Base-by-base conservation (phyloP, 2,113 vertebrate genomes). In the Apeltes quadracus region DNA sequence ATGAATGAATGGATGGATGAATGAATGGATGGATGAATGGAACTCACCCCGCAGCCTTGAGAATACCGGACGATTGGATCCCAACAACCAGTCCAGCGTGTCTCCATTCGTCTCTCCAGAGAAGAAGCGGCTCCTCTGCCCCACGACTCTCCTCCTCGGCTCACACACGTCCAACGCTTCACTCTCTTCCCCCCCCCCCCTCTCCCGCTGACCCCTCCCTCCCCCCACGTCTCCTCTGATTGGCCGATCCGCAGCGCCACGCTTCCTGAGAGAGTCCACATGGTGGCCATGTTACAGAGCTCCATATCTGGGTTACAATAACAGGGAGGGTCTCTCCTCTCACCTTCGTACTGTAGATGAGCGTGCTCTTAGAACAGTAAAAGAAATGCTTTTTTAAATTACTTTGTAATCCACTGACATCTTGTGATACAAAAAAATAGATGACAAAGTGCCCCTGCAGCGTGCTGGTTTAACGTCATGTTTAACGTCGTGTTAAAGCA, bases 301-400 rank as follows among this genome's bases (percentile, higher is more conserved):
- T 56, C 83, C 87, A 91, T n/a, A n/a, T 90, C 86, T 91, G 89
- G 92, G 91, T 93, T 93, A 93, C 79, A 89, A 93, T 66, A 93
- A 92, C 89, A 92, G 72, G 63, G 44, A 69, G 59, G 82, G 67
- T 77, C 77, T 69, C 68, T 63, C 32, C 53, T 68, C 69, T n/a
- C n/a, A n/a, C n/a, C n/a, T n/a, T n/a, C n/a, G n/a, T n/a, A n/a
- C n/a, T n/a, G n/a, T n/a, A n/a, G n/a, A n/a, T n/a, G n/a, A n/a
- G n/a, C n/a, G n/a, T n/a, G n/a, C n/a, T n/a, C n/a, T n/a, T n/a
- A n/a, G n/a, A n/a, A n/a, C n/a, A n/a, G n/a, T n/a, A n/a, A n/a
- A n/a, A n/a, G n/a, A n/a, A n/a, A n/a, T n/a, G n/a, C n/a, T n/a
- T n/a, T n/a, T n/a, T n/a, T n/a, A n/a, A n/a, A n/a, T n/a, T n/a